Percentiles rank a stretch among this genome's conserved stretches.
phyloP scores from a whole-genome alignment of 2,888 invertebrate genomes.

The Chalcosyrphus nemorum region DNA sequence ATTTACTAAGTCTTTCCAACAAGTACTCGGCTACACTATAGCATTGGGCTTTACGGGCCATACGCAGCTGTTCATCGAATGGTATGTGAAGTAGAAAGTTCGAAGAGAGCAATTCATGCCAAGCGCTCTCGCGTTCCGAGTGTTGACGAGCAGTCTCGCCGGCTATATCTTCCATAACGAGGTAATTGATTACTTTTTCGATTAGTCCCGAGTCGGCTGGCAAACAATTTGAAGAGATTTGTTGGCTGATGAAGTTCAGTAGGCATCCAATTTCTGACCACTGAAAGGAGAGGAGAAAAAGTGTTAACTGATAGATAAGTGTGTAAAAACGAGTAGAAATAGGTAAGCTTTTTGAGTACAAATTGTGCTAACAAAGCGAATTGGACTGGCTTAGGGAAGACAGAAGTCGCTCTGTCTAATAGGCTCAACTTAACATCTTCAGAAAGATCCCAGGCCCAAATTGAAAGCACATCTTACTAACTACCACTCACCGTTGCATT shows the following conservation, averaged over 20 bases:
- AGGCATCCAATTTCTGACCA: slow-evolving; percentile 84
- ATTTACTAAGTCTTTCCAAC: slow-evolving; percentile 85
- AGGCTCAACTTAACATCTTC: too few relatives aligned
- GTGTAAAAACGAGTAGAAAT: too few relatives aligned
- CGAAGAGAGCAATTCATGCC: slow-evolving; percentile 87
- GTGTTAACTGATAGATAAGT: not conserved
- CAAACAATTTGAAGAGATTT: slow-evolving; percentile 83
- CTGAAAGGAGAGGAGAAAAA: slow-evolving; percentile 73
- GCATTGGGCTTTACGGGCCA: slow-evolving; percentile 87
- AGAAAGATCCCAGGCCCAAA: too few relatives aligned
- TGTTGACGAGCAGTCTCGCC: slow-evolving; percentile 82
- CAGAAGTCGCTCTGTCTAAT: too few relatives aligned
- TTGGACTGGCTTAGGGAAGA: too few relatives aligned
- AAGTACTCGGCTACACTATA: slow-evolving; percentile 88
- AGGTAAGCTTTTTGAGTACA: too few relatives aligned
- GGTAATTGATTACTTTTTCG: slow-evolving; percentile 85
- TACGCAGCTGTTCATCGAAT: slow-evolving; percentile 84
- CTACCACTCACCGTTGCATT: slow-evolving; percentile 85
- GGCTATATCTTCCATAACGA: slow-evolving; percentile 82
- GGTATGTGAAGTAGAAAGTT: slow-evolving; percentile 85
- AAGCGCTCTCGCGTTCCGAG: slow-evolving; percentile 88
- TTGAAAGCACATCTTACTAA: too few relatives aligned
- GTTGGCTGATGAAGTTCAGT: slow-evolving; percentile 86
- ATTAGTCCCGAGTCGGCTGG: slow-evolving; percentile 83
- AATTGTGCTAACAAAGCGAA: too few relatives aligned